Percentiles rank a stretch among this genome's conserved stretches.
phyloP scores from a whole-genome alignment of 2,888 invertebrate species.

The Chrysolina oricalcia region DNA sequence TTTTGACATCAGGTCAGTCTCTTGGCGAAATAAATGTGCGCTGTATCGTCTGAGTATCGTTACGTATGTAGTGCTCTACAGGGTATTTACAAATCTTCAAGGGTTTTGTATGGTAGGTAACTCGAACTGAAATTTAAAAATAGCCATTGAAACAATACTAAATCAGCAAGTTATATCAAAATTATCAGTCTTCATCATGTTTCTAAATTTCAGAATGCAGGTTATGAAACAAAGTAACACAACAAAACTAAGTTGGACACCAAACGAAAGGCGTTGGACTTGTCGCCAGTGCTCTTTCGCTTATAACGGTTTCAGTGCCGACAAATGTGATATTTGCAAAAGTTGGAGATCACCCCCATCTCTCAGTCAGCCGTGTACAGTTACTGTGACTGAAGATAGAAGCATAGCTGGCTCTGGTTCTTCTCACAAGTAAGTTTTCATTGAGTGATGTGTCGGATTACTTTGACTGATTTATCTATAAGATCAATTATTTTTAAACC shows the following conservation, averaged over 20 bases:
- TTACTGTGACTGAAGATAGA: conserved; percentile 79
- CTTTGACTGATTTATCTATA: neutral
- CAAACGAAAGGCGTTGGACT: conserved; percentile 84
- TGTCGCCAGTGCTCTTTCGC: conserved; percentile 92
- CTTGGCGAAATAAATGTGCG: no score
- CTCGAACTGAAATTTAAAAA: no score
- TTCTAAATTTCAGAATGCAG: conserved; percentile 60
- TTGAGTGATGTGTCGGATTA: neutral
- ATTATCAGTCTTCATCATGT: neutral
- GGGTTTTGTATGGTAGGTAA: no score
- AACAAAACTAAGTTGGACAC: conserved; percentile 61
- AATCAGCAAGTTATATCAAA: no score
- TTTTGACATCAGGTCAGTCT: no score
- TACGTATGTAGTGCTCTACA: no score
- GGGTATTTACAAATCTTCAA: no score
- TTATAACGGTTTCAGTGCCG: conserved; percentile 87
- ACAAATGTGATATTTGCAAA: conserved; percentile 88
- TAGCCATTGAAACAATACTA: no score
- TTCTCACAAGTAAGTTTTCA: conserved; percentile 58
- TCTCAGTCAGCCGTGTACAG: conserved; percentile 79
- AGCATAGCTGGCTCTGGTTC: conserved; percentile 53
- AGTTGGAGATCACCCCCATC: conserved; percentile 78
- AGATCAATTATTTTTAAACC: neutral
- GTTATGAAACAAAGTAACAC: conserved; percentile 64
- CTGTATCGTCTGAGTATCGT: no score